Evolutionary conservation across 1,140 invertebrate genomes (phyloP), one percentile per base, ranked within the genome.

Genomic region (Rhopalosiphum padi): DNA sequence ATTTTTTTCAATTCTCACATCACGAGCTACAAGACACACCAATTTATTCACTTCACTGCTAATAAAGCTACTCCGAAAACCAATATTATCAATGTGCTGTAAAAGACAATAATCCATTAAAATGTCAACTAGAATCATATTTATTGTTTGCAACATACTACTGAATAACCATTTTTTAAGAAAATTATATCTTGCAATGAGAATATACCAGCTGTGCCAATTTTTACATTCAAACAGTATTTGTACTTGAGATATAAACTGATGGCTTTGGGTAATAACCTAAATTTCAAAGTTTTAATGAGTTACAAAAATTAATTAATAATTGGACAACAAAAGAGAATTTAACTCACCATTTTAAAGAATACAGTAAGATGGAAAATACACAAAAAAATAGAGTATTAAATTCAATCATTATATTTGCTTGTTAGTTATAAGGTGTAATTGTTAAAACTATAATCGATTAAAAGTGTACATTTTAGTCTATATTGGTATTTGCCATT

Each of bases 31-130:
- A 51, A 99, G 96, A 21, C 97, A 98, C 37, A 99, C 95, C 21
- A 98, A 95, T 95, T 99, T 99, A 41, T 97, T 98, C 46, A 98
- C 97, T 94, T 98, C 98, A 22, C 97, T 98, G 95, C 98, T 99
- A 93, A 99, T 96, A 95, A 98, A 97, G 95, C 98, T 98, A 95
- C 98, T 99, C 35, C 97, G 96, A 93, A 99, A 96, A 94, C 97
- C 97, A 93, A 98, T 97, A 95, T 98, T 97, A 94, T 98, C 97
- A 94, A 99, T 97, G 96, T 98, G 97, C 98, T 98, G 94, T 55
- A 96, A 96, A 60, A 93, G 48, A 23, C 35, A n/a, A n/a, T 25
- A 37, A 46, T 35, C 25, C 9, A 51, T 51, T 37, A 37, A 83
- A 92, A 85, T 85, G 1, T 41, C 1, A 53, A 51, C 48, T 85